A percentile compares a stretch with the other conserved stretches of the same genome.
These are phyloP conservation scores for Caenorhabditis plicata DNA, from an alignment of 2,888 invertebrate genomes.

Conservation along the genomic window DNA sequence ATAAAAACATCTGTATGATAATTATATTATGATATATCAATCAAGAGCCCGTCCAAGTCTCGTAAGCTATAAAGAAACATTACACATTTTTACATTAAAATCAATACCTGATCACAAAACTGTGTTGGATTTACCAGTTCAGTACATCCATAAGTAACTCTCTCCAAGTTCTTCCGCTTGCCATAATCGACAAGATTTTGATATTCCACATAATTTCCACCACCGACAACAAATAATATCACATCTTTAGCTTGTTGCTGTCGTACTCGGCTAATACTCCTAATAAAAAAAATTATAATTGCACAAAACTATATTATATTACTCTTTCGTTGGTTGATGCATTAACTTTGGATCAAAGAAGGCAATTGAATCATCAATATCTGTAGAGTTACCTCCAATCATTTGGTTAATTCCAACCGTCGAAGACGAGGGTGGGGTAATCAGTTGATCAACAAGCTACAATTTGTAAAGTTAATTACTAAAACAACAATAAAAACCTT, in stretches of 20 bases:
- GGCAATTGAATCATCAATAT: slow-evolving; percentile 80
- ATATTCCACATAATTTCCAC: slow-evolving; percentile 95
- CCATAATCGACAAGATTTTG: slow-evolving; percentile 77
- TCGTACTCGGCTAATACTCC: slow-evolving; percentile 33
- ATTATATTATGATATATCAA: too few species aligned
- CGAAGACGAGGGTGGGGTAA: slow-evolving; percentile 49
- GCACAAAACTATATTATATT: slow-evolving; percentile 17
- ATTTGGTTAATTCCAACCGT: slow-evolving; percentile 70
- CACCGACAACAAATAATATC: slow-evolving; percentile 70
- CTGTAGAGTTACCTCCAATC: slow-evolving; percentile 83
- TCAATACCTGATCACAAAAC: slow-evolving; percentile 86
- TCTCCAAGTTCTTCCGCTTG: slow-evolving; percentile 73
- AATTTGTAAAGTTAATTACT: neutral
- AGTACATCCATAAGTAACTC: slow-evolving; percentile 91
- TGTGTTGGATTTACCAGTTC: slow-evolving; percentile 90
- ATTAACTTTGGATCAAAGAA: slow-evolving; percentile 94
- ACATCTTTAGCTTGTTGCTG: slow-evolving; percentile 65
- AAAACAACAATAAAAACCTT: slow-evolving; percentile 50
- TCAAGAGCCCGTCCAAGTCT: too few species aligned
- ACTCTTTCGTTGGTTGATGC: slow-evolving; percentile 69
- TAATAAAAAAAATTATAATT: slow-evolving; percentile 6
- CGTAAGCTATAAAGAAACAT: too few species aligned
- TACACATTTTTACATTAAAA: too few species aligned
- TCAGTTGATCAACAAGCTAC: slow-evolving; percentile 57
- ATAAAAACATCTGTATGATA: too few species aligned